phyloP scores from a whole-genome alignment of 2,113 vertebrate genomes.

The Ovis canadensis region DNA sequence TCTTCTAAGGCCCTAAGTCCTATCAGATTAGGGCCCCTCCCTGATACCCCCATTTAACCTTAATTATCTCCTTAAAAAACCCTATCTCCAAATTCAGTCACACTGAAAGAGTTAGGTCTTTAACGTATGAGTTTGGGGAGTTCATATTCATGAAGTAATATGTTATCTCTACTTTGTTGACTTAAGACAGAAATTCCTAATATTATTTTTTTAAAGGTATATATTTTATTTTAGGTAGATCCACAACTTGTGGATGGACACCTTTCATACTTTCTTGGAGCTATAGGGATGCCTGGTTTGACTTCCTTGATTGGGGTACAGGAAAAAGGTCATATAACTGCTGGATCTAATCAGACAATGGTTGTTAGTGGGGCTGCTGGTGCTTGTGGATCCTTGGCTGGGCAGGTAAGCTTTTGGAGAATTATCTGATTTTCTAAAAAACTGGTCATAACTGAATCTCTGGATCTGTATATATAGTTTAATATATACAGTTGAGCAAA shows the following conservation, averaged over 20 bases:
- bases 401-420: slow-evolving; percentile 85
- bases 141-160: not conserved
- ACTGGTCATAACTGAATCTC: not conserved
- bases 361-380: slow-evolving; percentile 96
- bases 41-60: not conserved
- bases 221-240: slow-evolving; percentile 82
- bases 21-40: not conserved
- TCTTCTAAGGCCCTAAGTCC: not conserved
- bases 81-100: not conserved
- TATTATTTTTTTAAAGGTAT: slow-evolving; percentile 11
- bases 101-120: not conserved
- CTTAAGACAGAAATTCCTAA: slow-evolving; percentile 6
- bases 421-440: slow-evolving; percentile 25
- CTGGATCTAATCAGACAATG: slow-evolving; percentile 90
- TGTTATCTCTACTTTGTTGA: not conserved
- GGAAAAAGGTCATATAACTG: slow-evolving; percentile 90
- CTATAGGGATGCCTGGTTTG: slow-evolving; percentile 91
- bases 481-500: not conserved
- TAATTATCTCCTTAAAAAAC: not conserved
- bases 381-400: slow-evolving; percentile 93
- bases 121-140: not conserved
- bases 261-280: slow-evolving; percentile 92
- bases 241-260: slow-evolving; percentile 86
- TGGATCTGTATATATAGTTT: not conserved
- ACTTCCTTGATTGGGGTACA: slow-evolving; percentile 89